Base-by-base conservation (phyloP, 2,797 vertebrate genomes). In the Darevskia nairensis region DNA sequence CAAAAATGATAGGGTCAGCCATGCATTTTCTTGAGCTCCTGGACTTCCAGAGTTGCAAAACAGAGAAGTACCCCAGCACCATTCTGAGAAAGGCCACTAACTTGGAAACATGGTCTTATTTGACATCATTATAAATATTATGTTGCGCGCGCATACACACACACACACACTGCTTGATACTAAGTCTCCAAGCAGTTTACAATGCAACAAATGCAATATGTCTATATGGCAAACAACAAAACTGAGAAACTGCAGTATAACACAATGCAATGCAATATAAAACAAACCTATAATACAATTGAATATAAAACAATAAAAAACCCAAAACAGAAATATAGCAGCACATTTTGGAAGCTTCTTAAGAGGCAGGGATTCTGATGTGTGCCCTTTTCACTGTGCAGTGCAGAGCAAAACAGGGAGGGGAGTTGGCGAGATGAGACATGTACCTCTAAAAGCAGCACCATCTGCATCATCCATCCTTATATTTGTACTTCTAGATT, bases 401-500 rank as follows among this genome's bases (percentile, higher is more conserved):
- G 85, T 75, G 7, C 55, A 78, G 87, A 94, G 82, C 89, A 94
- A 93, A 95, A 93, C 50, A 25, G 84, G 32, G 29, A 77, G 69
- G 29, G 41, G 90, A 91, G 72, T 72, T 88, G 90, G 84, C 84
- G 86, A 88, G 46, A 87, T 84, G 85, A 50, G 10, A 75, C 27
- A 80, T n/a, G 11, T 88, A 75, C 64, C 44, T 82, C 89, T 80
- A 87, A 90, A 55, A 64, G 61, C n/a, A 88, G 76, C 61, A 87
- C 44, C 88, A 91, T 86, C 87, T 90, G 88, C 75, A 90, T 87
- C 46, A 91, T 92, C 78, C 93, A 91, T 84, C 92, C 93, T 69
- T 80, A 32, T n/a, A 64, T 1, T 0, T 35, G 7, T 39, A 88
- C 80, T 91, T 78, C 84, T 86, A 75, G 87, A 92, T 93, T 85